Conservation (phyloP, 2,113 vertebrate species). For the Fregata magnificens region DNA sequence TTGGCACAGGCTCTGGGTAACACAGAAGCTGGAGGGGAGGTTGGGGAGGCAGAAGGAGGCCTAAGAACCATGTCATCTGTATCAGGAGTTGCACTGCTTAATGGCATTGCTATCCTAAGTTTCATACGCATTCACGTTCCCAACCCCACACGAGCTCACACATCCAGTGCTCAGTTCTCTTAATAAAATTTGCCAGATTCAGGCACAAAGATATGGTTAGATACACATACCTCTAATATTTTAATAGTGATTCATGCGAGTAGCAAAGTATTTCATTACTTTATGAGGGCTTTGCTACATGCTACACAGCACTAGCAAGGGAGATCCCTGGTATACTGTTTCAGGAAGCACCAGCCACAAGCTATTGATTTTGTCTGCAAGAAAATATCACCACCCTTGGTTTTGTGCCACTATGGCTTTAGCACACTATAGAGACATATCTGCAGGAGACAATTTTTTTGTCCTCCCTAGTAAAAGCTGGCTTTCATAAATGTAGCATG, state of each 20-base stretch:
- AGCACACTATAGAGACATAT: background rate
- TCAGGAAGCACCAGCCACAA: background rate
- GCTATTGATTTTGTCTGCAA: background rate
- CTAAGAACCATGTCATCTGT: background rate
- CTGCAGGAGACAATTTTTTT: background rate
- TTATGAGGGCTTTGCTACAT: background rate
- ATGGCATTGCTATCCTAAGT: background rate
- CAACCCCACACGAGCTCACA: fast-evolving
- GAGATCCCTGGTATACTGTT: background rate
- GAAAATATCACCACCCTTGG: background rate
- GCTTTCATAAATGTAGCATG: background rate
- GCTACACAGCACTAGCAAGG: background rate
- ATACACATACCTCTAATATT: background rate
- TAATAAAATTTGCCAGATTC: background rate
- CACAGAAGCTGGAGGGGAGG: background rate
- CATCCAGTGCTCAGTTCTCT: background rate
- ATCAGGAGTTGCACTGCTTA: background rate
- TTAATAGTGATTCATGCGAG: constrained; percentile 12
- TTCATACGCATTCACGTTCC: background rate
- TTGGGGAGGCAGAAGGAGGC: background rate
- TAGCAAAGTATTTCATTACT: background rate
- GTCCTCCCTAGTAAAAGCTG: background rate
- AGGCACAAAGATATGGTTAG: background rate
- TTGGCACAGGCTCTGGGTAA: background rate
- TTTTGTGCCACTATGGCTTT: background rate